A percentile compares a stretch with the other conserved stretches of the same genome.
Conservation (phyloP, 1,140 invertebrate genomes). For the Psilanteris sp. region DNA sequence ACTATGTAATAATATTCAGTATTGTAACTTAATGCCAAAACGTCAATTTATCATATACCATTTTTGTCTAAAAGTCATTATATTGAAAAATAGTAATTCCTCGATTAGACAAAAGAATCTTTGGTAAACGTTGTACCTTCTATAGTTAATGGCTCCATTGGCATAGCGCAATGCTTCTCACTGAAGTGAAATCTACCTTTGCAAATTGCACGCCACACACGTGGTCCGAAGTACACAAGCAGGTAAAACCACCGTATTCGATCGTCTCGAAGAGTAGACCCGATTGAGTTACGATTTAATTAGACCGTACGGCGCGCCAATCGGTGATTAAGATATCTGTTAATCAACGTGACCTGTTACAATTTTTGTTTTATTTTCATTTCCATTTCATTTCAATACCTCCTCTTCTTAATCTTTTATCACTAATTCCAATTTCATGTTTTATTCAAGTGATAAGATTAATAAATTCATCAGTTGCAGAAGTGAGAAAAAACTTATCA, state of each 20-base stretch:
- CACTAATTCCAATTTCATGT: constrained; percentile 24
- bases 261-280: constrained; percentile 47
- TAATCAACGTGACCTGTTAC: constrained; percentile 72
- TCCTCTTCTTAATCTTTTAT: not conserved
- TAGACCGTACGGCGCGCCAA: constrained; percentile 70
- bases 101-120: constrained; percentile 50
- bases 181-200: constrained; percentile 43
- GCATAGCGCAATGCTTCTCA: constrained; percentile 42
- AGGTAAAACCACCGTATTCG: constrained; percentile 59
- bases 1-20: no score
- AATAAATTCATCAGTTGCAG: not conserved
- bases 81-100: no score
- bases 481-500: constrained; percentile 7
- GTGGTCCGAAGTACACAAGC: constrained; percentile 45
- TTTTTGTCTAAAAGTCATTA: no score
- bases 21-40: no score
- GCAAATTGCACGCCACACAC: constrained; percentile 58
- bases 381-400: constrained; percentile 8
- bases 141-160: constrained; percentile 23
- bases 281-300: constrained; percentile 79
- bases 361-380: constrained; percentile 33
- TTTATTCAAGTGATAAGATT: constrained; percentile 36
- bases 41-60: no score
- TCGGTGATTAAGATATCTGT: constrained; percentile 77
- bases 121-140: constrained; percentile 34